phyloP scores from a whole-genome alignment of 2,888 invertebrate species.

The Lepas anatifera region DNA sequence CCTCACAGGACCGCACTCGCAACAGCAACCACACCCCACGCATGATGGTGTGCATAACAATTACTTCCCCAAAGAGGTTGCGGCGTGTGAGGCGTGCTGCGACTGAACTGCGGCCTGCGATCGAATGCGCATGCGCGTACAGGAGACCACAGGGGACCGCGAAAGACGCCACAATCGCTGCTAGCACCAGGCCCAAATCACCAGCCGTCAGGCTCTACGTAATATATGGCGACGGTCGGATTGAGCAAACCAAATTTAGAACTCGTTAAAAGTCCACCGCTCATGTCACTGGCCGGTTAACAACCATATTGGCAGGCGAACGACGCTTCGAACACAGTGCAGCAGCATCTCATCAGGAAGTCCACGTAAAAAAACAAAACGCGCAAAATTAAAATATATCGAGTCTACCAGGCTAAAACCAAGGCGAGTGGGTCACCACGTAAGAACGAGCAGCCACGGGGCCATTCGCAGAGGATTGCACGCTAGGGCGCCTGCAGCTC shows the following conservation, averaged over 20 bases:
- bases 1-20: not conserved
- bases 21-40: too few species aligned
- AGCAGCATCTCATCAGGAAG: too few species aligned
- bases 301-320: too few species aligned
- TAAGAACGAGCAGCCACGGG: too few species aligned
- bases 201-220: not conserved
- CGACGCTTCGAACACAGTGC: not conserved
- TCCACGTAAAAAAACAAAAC: slow-evolving; percentile 9
- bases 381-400: not conserved
- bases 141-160: too few species aligned
- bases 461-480: too few species aligned
- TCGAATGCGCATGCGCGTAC: too few species aligned
- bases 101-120: too few species aligned
- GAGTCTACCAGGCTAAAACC: not conserved
- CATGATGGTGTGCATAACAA: not conserved
- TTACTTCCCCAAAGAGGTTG: too few species aligned
- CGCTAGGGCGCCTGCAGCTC: not conserved
- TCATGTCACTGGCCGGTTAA: not conserved
- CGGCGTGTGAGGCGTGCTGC: too few species aligned
- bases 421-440: too few species aligned
- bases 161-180: too few species aligned
- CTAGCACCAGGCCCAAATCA: not conserved
- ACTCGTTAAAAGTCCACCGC: not conserved
- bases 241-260: slow-evolving; percentile 8
- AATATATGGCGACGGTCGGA: not conserved